Conservation (phyloP, 2,888 invertebrate genomes). For the Buathra laborator region DNA sequence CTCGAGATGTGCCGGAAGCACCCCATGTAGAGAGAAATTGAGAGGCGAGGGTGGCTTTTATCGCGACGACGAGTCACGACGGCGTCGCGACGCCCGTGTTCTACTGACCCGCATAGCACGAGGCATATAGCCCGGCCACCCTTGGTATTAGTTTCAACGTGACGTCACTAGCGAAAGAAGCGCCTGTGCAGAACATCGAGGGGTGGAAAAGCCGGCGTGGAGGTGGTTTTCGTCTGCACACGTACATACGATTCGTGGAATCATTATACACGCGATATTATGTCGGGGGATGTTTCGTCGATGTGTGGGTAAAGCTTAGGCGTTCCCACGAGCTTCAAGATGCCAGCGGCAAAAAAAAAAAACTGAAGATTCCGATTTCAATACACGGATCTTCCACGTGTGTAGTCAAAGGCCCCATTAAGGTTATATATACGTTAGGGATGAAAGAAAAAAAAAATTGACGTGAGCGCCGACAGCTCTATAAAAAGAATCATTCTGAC, state of each 20-base stretch:
- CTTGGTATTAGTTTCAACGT: conserved; percentile 63
- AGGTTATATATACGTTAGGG: too few relatives aligned
- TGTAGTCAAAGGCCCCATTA: not conserved
- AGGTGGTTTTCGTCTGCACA: conserved; percentile 3
- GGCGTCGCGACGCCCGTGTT: conserved; percentile 75
- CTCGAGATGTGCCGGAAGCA: not conserved
- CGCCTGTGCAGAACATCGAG: conserved; percentile 71
- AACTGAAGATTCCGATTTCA: not conserved
- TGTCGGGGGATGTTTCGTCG: not conserved
- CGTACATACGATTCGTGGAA: not conserved
- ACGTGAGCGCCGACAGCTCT: not conserved
- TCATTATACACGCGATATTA: conserved; percentile 7
- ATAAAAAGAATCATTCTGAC: not conserved
- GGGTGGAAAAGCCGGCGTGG: conserved; percentile 1
- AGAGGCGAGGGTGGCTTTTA: conserved; percentile 20
- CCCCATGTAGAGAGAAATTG: too few relatives aligned
- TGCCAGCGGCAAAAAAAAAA: not conserved
- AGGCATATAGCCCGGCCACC: conserved; percentile 61
- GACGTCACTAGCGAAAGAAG: conserved; percentile 70
- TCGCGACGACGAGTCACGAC: conserved; percentile 53
- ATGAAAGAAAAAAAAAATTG: not conserved
- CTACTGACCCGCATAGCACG: conserved; percentile 81
- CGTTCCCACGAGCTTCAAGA: not conserved
- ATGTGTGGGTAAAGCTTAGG: not conserved
- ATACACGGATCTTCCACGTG: not conserved